Evolutionary conservation across 2,113 vertebrate genomes (phyloP).

Genomic region (Etheostoma spectabile): DNA sequence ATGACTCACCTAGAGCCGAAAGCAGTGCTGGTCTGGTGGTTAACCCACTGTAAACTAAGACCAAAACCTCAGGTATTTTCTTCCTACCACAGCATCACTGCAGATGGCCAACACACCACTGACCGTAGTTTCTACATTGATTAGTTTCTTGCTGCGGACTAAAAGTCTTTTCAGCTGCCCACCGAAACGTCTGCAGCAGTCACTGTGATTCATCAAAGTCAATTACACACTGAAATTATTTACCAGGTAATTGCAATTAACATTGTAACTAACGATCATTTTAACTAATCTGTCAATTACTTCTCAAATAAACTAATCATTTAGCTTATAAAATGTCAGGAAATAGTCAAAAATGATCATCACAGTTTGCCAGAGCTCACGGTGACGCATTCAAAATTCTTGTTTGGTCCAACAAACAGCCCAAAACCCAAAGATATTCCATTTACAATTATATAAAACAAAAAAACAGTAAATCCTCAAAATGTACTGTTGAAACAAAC

Average conservation of each 20-base stretch:
- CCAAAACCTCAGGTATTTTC: conserved; percentile 70
- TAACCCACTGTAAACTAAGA: conserved; percentile 80
- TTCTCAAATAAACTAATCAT: background rate
- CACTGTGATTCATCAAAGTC: conserved; percentile 50
- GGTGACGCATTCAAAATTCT: background rate
- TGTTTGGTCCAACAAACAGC: background rate
- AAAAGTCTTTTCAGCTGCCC: conserved; percentile 41
- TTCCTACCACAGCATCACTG: conserved; percentile 68
- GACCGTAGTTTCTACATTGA: conserved; percentile 61
- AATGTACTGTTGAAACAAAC: conserved; percentile 6
- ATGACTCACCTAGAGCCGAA: conserved; percentile 77
- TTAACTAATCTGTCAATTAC: conserved; percentile 5
- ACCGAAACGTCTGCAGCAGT: conserved; percentile 52
- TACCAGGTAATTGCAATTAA: conserved; percentile 9
- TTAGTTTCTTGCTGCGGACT: conserved; percentile 60
- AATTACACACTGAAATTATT: conserved; percentile 30
- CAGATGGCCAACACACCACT: conserved; percentile 68
- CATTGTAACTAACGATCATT: background rate
- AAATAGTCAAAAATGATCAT: background rate
- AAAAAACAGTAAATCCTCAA: conserved; percentile 13
- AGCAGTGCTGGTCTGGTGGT: conserved; percentile 74
- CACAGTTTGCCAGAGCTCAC: background rate
- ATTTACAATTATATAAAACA: conserved; percentile 11
- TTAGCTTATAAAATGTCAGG: background rate
- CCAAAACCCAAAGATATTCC: background rate